Conservation (phyloP, 2,797 vertebrate species). For the Oryzias dopingdopingensis region DNA sequence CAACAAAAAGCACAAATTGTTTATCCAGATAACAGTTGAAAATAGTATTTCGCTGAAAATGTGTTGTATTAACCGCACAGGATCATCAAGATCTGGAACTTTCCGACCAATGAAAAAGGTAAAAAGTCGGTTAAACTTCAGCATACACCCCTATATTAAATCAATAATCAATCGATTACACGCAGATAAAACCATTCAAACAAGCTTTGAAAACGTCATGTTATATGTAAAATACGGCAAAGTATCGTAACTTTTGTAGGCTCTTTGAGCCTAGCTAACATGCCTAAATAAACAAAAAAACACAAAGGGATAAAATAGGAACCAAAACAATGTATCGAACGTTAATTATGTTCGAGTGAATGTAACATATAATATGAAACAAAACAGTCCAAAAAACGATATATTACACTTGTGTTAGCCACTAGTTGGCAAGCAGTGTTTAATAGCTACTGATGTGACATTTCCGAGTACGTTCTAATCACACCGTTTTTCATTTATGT, state of each 20-base stretch:
- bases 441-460: not conserved
- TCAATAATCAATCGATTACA: not conserved
- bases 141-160: not conserved
- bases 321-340: constrained; percentile 2
- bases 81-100: constrained; percentile 43
- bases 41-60: not conserved
- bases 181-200: not conserved
- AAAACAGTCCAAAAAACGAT: too few species aligned
- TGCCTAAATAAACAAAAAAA: constrained; percentile 5
- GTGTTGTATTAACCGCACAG: too few species aligned
- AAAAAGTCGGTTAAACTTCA: not conserved
- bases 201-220: not conserved
- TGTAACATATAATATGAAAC: too few species aligned
- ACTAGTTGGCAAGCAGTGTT: not conserved
- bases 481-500: not conserved
- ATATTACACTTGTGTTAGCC: too few species aligned
- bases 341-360: too few species aligned
- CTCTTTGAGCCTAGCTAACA: constrained; percentile 9
- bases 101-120: constrained; percentile 36
- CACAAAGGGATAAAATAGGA: not conserved
- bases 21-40: not conserved
- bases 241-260: constrained; percentile 1
- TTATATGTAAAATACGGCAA: not conserved
- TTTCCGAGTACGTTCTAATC: constrained; percentile 1
- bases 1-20: not conserved